Evolutionary conservation across 1,140 invertebrate species (phyloP).

Genomic region (Panulirus ornatus): DNA sequence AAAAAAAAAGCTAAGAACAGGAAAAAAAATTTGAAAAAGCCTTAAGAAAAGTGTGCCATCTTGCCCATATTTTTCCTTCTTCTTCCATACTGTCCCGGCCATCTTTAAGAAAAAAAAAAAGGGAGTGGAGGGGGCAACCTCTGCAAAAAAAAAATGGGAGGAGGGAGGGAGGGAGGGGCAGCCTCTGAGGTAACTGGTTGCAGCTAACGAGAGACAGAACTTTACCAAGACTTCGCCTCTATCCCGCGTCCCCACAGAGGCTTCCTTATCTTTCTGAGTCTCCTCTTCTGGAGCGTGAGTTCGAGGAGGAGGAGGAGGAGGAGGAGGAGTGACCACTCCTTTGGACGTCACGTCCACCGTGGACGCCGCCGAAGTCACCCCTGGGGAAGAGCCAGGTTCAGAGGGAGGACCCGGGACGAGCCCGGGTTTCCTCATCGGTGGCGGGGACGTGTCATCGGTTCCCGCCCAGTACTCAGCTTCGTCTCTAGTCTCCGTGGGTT

Average conservation of each 20-base stretch:
- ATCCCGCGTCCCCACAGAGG: neutral
- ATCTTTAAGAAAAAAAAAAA: neutral
- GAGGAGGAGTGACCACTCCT: neutral
- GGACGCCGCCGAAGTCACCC: neutral
- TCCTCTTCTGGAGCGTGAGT: conserved; percentile 19
- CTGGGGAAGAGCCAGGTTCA: neutral
- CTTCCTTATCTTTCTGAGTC: conserved; percentile 20
- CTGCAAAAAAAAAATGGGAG: too few relatives aligned
- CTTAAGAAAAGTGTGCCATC: too few relatives aligned
- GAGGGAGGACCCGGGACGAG: too few relatives aligned
- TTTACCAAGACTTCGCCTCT: conserved; percentile 11
- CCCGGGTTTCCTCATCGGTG: neutral
- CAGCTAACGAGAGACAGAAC: neutral
- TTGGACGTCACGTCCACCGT: neutral
- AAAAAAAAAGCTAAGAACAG: too few relatives aligned
- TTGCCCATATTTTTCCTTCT: too few relatives aligned
- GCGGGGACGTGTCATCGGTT: neutral
- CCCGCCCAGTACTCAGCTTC: neutral
- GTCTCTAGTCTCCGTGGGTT: neutral
- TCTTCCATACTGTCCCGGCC: neutral
- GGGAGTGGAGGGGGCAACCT: too few relatives aligned
- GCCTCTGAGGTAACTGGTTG: neutral
- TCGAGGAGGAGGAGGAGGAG: neutral
- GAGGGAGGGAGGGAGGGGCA: too few relatives aligned
- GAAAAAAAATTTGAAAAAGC: too few relatives aligned